Conservation (phyloP, 2,113 vertebrate genomes). For the Neogobius melanostomus region DNA sequence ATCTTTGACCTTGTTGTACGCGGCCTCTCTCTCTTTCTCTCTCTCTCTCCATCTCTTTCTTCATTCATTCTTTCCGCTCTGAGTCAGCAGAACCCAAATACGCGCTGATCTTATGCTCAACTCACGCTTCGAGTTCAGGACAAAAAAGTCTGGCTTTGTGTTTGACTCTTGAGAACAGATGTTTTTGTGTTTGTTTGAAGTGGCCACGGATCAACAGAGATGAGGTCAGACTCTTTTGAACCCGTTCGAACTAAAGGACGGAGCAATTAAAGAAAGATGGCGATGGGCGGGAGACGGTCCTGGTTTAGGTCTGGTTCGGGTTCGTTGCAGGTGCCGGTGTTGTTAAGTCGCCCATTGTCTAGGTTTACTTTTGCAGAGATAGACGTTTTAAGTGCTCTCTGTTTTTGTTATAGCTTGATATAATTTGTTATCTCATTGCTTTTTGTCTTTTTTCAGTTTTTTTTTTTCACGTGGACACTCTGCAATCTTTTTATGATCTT, state of each 20-base stretch:
- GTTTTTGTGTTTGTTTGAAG: constrained; percentile 11
- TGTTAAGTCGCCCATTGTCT: background rate
- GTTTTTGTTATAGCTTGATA: no score
- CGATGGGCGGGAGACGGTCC: background rate
- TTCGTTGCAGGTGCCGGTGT: background rate
- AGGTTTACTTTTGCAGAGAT: no score
- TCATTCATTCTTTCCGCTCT: background rate
- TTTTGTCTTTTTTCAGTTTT: background rate
- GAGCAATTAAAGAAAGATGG: constrained; percentile 2
- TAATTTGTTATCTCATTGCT: no score
- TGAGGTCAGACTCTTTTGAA: constrained; percentile 5
- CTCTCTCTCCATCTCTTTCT: background rate
- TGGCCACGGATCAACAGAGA: constrained; percentile 4
- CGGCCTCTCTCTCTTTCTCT: background rate
- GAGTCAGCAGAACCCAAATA: constrained; percentile 5
- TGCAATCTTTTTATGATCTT: no score
- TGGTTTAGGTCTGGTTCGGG: background rate
- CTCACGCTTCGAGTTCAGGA: background rate
- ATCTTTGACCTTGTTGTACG: constrained; percentile 49
- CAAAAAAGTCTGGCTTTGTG: constrained; percentile 9
- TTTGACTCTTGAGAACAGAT: constrained; percentile 2
- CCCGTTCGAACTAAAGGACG: background rate
- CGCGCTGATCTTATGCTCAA: background rate
- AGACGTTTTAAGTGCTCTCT: no score
- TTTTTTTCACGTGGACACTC: background rate